These are phyloP conservation scores for Nothocercus nigrocapillus DNA, from an alignment of 2,113 vertebrate genomes.

Conservation along the genomic window DNA sequence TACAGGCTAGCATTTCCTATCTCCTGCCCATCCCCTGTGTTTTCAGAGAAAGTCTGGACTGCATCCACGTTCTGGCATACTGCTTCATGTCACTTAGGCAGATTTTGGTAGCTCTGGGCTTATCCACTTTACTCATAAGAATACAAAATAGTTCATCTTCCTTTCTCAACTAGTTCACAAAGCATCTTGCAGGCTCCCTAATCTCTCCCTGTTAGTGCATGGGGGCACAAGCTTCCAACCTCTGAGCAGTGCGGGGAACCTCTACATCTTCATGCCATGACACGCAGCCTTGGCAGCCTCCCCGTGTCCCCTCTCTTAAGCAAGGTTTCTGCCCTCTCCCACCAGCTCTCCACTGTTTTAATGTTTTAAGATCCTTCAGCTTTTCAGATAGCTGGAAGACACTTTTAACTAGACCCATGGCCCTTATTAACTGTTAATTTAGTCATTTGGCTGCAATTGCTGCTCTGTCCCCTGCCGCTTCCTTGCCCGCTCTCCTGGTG, in stretches of 20 bases:
- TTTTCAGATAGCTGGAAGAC: background rate
- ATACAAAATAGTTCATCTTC: too few species aligned
- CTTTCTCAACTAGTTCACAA: background rate
- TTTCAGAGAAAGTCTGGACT: too few species aligned
- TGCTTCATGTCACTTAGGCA: too few species aligned
- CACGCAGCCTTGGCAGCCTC: accelerated
- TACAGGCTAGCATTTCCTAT: too few species aligned
- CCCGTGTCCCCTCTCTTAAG: background rate
- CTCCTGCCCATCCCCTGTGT: too few species aligned
- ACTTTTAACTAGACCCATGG: accelerated
- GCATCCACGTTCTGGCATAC: too few species aligned
- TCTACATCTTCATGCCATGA: background rate
- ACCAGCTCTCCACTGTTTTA: background rate
- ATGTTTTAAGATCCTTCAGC: background rate
- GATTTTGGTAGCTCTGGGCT: too few species aligned
- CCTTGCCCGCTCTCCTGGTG: background rate
- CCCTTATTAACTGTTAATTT: background rate
- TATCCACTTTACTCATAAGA: too few species aligned
- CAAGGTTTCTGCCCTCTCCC: background rate
- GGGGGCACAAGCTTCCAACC: background rate
- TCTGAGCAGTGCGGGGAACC: background rate
- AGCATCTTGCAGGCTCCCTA: background rate
- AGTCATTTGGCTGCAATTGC: background rate
- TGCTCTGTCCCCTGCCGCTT: background rate
- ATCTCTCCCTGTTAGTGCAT: background rate